Evolutionary conservation across 2,797 vertebrate species (phyloP).

Genomic region (Centropyge bicolor): DNA sequence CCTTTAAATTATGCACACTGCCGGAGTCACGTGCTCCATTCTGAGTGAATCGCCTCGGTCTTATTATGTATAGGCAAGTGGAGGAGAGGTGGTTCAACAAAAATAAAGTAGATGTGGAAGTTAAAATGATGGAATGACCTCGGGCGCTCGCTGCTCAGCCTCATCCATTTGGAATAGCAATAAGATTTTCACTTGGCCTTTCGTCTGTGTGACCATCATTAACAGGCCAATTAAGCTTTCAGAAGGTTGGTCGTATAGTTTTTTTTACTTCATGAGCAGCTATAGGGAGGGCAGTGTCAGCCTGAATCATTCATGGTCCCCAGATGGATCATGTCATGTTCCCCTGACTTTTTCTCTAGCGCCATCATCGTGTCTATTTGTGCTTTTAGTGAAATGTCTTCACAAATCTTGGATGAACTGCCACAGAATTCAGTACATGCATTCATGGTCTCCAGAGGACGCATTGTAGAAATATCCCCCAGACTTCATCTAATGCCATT

Average conservation of each 20-base stretch:
- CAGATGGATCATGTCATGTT: not conserved
- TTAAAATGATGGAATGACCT: conserved; percentile 37
- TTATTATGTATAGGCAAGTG: conserved; percentile 49
- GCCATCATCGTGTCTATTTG: not conserved
- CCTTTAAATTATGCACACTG: conserved; percentile 73
- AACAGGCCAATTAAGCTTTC: conserved; percentile 31
- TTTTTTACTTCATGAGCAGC: not conserved
- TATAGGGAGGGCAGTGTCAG: not conserved
- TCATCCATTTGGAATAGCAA: conserved; percentile 29
- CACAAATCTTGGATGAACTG: not conserved
- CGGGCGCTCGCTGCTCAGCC: conserved; percentile 1
- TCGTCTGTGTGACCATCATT: conserved; percentile 14
- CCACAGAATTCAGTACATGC: not conserved
- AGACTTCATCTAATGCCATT: not conserved
- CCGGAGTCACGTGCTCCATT: conserved; percentile 30
- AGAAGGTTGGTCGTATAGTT: conserved; percentile 1
- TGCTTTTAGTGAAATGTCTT: conserved; percentile 1
- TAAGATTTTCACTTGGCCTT: conserved; percentile 20
- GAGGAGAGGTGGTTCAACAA: conserved; percentile 37
- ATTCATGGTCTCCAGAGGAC: not conserved
- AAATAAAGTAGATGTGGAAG: conserved; percentile 45
- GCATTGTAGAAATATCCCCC: not conserved
- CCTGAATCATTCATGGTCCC: not conserved
- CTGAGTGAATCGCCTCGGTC: conserved; percentile 45
- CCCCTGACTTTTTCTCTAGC: not conserved